Percentiles rank a stretch among this genome's conserved stretches.
Conservation (phyloP, 2,888 invertebrate species). For the Drosophila helvetica region DNA sequence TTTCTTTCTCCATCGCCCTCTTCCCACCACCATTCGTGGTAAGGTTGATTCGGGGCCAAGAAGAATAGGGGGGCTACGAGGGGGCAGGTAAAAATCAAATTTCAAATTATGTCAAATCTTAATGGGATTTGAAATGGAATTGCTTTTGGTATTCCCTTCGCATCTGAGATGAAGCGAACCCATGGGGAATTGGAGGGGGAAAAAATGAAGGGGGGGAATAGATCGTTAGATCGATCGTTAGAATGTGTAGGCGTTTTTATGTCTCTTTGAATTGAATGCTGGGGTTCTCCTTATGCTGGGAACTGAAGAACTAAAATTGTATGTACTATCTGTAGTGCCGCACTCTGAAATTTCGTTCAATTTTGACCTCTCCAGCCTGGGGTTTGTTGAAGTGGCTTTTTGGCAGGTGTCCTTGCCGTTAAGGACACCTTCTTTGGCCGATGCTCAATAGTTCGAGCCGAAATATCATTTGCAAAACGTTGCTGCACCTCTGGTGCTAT, state of each 20-base stretch:
- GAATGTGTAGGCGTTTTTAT: slow-evolving; percentile 37
- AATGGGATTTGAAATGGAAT: slow-evolving; percentile 72
- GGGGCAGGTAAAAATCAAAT: slow-evolving; percentile 57
- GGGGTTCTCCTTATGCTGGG: background rate
- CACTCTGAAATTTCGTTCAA: too few species aligned
- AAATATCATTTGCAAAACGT: too few species aligned
- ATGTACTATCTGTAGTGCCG: background rate
- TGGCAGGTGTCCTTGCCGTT: too few species aligned
- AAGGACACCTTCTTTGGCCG: too few species aligned
- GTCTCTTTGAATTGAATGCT: background rate
- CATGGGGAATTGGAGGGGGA: slow-evolving; percentile 10
- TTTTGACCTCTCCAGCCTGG: too few species aligned
- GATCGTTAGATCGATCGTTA: slow-evolving; percentile 22
- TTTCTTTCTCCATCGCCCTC: slow-evolving; percentile 9
- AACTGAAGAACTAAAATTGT: background rate
- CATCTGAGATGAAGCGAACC: slow-evolving; percentile 32
- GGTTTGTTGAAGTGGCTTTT: too few species aligned
- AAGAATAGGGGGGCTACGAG: slow-evolving; percentile 12
- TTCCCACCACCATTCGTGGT: slow-evolving; percentile 22
- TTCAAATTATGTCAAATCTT: slow-evolving; percentile 78
- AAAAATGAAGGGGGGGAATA: slow-evolving; percentile 3
- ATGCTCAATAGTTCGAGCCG: too few species aligned
- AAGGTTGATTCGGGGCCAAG: slow-evolving; percentile 5
- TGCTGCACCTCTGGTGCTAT: too few species aligned
- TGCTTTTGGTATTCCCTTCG: slow-evolving; percentile 49